A percentile compares a stretch with the other conserved stretches of the same genome.
phyloP scores from a whole-genome alignment of 2,113 vertebrate genomes.

The Cnemophilus loriae region DNA sequence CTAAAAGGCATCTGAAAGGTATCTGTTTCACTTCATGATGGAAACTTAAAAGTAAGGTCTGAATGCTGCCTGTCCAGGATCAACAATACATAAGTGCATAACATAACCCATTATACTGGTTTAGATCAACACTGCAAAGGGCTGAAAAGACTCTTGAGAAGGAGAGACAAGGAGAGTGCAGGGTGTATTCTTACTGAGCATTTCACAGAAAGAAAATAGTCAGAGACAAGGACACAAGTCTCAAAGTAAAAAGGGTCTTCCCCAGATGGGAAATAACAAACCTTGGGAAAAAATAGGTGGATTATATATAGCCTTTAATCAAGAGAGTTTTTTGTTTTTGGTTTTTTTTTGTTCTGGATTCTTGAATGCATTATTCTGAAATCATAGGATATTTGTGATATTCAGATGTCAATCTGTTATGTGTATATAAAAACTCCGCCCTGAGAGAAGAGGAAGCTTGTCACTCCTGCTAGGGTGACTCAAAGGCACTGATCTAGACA shows the following conservation, averaged over 20 bases:
- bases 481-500: neutral
- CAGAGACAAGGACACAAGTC: neutral
- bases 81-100: fast-evolving
- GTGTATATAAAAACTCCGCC: neutral
- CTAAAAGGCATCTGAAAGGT: neutral
- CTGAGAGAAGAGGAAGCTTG: neutral
- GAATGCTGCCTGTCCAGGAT: neutral
- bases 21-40: neutral
- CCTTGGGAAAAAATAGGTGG: neutral
- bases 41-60: neutral
- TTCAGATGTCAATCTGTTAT: neutral
- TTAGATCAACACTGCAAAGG: neutral
- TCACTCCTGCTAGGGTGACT: neutral
- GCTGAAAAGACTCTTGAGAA: neutral
- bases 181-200: neutral
- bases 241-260: neutral
- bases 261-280: neutral
- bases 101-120: neutral
- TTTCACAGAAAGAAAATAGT: neutral
- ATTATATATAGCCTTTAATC: neutral
- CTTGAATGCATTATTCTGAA: neutral
- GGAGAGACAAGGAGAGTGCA: neutral
- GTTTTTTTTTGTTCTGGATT: neutral
- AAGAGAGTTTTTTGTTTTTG: neutral
- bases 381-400: neutral